phyloP scores from a whole-genome alignment of 2,888 invertebrate genomes.

The Scrobipalpa costella region DNA sequence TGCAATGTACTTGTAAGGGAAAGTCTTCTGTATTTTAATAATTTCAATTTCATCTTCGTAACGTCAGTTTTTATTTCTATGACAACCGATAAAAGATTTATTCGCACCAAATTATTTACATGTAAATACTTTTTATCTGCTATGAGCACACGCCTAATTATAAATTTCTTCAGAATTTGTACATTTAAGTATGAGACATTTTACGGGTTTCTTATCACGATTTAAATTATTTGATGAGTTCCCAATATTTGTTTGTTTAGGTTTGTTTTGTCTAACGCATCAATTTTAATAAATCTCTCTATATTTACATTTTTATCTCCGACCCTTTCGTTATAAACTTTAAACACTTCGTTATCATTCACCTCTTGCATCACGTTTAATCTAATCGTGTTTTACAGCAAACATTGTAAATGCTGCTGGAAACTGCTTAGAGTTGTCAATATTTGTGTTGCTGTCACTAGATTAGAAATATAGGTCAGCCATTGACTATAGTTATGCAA shows the following conservation, averaged over 20 bases:
- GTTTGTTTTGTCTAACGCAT: background rate
- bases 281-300: background rate
- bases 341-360: background rate
- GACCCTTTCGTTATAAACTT: conserved; percentile 13
- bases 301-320: conserved; percentile 18
- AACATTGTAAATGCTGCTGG: conserved; percentile 12
- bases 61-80: background rate
- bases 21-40: conserved; percentile 20
- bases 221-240: no score
- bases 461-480: conserved; percentile 22
- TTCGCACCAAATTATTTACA: no score
- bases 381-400: conserved; percentile 22
- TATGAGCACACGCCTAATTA: no score
- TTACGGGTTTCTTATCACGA: no score
- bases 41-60: background rate
- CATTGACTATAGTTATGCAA: conserved; percentile 24
- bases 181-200: no score
- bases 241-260: no score
- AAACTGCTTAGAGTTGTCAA: conserved; percentile 12
- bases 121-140: no score
- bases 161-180: no score
- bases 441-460: conserved; percentile 12
- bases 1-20: conserved; percentile 24
- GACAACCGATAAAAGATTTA: no score
- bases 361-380: conserved; percentile 18